A percentile compares a stretch with the other conserved stretches of the same genome.
Evolutionary conservation across 2,113 vertebrate genomes (phyloP).

Genomic region (Embiotoca jacksoni): DNA sequence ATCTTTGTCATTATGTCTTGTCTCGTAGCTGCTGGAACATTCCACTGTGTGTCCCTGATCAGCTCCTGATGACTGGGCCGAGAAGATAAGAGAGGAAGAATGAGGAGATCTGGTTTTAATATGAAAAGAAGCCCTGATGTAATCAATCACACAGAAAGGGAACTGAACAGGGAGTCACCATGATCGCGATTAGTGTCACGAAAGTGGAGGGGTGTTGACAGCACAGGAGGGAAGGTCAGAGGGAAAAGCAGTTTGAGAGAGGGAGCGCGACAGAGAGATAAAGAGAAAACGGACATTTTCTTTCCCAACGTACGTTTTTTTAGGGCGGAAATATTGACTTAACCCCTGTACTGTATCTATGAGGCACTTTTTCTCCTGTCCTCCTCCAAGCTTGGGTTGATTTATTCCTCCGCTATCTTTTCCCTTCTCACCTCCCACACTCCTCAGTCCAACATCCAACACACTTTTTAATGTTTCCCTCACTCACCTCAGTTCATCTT

Average conservation of each 20-base stretch:
- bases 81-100: conserved; percentile 57
- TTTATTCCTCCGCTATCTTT: conserved; percentile 55
- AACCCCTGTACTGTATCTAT: conserved; percentile 46
- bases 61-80: conserved; percentile 62
- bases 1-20: conserved; percentile 42
- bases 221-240: conserved; percentile 21
- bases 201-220: conserved; percentile 49
- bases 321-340: conserved; percentile 60
- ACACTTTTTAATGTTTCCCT: conserved; percentile 14
- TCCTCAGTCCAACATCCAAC: conserved; percentile 6
- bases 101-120: conserved; percentile 66
- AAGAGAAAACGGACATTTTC: neutral
- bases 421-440: conserved; percentile 21
- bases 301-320: conserved; percentile 36
- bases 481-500: conserved; percentile 1
- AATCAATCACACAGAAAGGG: conserved; percentile 57
- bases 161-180: conserved; percentile 56
- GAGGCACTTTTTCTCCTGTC: conserved; percentile 59
- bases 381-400: conserved; percentile 47
- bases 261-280: conserved; percentile 2
- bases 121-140: conserved; percentile 48
- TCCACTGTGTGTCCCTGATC: conserved; percentile 60
- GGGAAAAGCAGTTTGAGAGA: conserved; percentile 37
- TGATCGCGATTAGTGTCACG: conserved; percentile 43
- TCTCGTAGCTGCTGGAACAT: conserved; percentile 54